Conservation (phyloP, 2,797 vertebrate species). For the Danio jaintianensis region DNA sequence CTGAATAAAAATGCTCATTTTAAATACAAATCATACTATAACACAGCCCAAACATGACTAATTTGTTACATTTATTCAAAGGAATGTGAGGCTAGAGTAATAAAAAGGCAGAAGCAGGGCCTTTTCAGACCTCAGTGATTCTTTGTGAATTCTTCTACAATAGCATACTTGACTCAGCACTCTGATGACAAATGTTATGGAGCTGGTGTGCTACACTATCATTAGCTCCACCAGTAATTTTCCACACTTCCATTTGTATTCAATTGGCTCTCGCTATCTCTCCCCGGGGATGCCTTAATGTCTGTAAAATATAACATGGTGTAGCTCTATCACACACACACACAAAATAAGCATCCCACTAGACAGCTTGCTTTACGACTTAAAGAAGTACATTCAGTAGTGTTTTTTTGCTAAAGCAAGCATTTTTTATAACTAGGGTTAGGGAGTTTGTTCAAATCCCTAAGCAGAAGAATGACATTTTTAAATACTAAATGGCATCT, state of each 20-base stretch:
- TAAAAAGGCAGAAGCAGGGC: neutral
- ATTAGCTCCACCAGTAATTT: slow-evolving; percentile 49
- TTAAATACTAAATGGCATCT: neutral
- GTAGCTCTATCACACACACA: neutral
- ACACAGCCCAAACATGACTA: too few species aligned
- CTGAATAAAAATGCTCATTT: too few species aligned
- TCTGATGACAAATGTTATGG: slow-evolving; percentile 43
- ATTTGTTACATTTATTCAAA: neutral
- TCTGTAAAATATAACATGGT: slow-evolving; percentile 5
- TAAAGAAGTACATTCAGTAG: neutral
- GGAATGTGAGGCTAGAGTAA: neutral
- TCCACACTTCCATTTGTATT: slow-evolving; percentile 36
- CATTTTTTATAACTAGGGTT: neutral
- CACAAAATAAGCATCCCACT: neutral
- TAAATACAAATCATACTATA: too few species aligned
- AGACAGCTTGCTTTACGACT: neutral
- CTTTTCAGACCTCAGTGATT: slow-evolving; percentile 9
- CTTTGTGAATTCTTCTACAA: slow-evolving; percentile 28
- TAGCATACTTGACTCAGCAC: slow-evolving; percentile 41
- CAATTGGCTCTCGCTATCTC: slow-evolving; percentile 23
- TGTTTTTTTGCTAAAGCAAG: neutral
- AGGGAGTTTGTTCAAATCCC: too few species aligned
- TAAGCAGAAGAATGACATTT: neutral
- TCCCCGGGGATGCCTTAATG: slow-evolving; percentile 22
- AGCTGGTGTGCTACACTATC: slow-evolving; percentile 42